These are phyloP conservation scores for Cataglyphis albicans DNA, from an alignment of 2,888 invertebrate species.

Conservation along the genomic window DNA sequence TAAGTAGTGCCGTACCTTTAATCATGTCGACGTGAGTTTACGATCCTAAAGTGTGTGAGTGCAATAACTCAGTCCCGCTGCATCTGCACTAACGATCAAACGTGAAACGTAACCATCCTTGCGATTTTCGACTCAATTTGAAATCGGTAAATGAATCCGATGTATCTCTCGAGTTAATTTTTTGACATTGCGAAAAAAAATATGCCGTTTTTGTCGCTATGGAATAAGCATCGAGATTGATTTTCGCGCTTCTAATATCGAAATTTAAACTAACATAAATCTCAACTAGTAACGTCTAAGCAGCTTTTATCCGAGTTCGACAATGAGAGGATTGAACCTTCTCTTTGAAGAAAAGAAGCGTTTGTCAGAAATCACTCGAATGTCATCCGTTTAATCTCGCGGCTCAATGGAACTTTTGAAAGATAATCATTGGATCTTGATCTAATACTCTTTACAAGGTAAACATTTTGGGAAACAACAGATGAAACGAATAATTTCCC, in stretches of 20 bases:
- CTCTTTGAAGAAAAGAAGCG: constrained; percentile 29
- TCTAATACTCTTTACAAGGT: constrained; percentile 69
- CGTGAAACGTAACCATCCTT: constrained; percentile 12
- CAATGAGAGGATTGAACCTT: constrained; percentile 20
- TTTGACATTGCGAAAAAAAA: constrained; percentile 16
- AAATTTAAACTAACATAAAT: background rate
- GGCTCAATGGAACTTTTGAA: constrained; percentile 65
- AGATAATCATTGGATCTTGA: constrained; percentile 71
- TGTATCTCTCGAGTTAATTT: constrained; percentile 1
- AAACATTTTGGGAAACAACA: constrained; percentile 62
- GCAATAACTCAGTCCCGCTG: constrained; percentile 44
- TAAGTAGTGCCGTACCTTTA: constrained; percentile 53
- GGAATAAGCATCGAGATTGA: background rate
- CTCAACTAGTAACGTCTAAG: background rate
- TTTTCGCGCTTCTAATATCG: background rate
- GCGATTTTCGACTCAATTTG: constrained; percentile 13
- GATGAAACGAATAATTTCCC: constrained; percentile 73
- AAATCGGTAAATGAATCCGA: constrained; percentile 7
- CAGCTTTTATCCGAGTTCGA: background rate
- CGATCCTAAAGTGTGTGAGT: constrained; percentile 18
- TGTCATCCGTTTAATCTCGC: constrained; percentile 57
- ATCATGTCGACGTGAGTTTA: constrained; percentile 54
- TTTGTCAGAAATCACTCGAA: constrained; percentile 35
- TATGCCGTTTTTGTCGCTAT: background rate
- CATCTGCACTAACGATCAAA: constrained; percentile 42